These are phyloP conservation scores for Pseudomyrmex dendroicus DNA, from an alignment of 1,140 invertebrate species.

Conservation along the genomic window DNA sequence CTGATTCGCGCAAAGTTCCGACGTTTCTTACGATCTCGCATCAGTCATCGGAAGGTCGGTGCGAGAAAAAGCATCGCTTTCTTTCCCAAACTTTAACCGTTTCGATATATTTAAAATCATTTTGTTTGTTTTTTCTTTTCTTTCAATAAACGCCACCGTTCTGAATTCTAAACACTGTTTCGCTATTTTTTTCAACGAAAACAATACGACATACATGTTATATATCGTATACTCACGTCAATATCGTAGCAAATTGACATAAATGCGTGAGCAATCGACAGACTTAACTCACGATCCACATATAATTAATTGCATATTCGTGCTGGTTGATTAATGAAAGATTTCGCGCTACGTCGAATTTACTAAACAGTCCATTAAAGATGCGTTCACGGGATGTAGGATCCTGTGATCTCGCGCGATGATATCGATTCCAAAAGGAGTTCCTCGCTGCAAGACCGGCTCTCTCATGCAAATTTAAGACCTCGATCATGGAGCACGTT, in stretches of 20 bases:
- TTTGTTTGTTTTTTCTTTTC: neutral
- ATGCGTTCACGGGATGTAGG: neutral
- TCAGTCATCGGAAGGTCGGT: too few species aligned
- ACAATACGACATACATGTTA: neutral
- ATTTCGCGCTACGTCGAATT: neutral
- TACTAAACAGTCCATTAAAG: neutral
- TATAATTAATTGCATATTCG: conserved; percentile 29
- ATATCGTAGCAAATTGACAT: neutral
- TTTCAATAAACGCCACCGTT: neutral
- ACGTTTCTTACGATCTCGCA: neutral
- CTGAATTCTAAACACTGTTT: conserved; percentile 18
- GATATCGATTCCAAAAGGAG: conserved; percentile 21
- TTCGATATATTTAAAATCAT: conserved; percentile 31
- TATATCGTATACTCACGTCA: neutral
- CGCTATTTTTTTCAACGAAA: neutral
- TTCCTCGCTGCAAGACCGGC: neutral
- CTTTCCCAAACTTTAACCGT: neutral
- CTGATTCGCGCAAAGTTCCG: conserved; percentile 28
- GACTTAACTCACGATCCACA: neutral
- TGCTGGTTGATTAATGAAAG: conserved; percentile 1
- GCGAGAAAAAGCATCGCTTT: neutral
- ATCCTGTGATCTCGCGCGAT: neutral
- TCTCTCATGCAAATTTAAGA: conserved; percentile 28
- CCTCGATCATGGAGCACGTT: conserved; percentile 2
- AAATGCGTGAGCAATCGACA: neutral